Conservation (phyloP, 1,140 invertebrate genomes). For the Bombyx mandarina region DNA sequence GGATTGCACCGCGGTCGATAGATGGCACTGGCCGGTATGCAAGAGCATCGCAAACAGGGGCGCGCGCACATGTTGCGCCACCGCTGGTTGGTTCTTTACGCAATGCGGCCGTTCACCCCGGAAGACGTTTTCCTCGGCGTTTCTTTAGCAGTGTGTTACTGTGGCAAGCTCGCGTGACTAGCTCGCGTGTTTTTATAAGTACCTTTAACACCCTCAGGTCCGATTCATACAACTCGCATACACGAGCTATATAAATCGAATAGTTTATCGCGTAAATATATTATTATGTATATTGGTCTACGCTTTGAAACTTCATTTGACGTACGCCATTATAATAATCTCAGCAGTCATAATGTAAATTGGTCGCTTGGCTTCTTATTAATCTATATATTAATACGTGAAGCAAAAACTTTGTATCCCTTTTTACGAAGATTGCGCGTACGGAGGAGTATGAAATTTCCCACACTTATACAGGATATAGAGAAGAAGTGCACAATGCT, state of each 20-base stretch:
- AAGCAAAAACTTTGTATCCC: too few species aligned
- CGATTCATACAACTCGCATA: conserved; percentile 29
- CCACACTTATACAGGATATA: too few species aligned
- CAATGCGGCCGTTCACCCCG: conserved; percentile 66
- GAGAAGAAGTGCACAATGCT: too few species aligned
- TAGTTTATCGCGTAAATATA: too few species aligned
- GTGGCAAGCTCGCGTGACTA: conserved; percentile 55
- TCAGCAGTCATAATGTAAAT: too few species aligned
- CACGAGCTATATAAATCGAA: conserved; percentile 9
- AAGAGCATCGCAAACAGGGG: conserved; percentile 16
- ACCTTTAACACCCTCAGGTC: conserved; percentile 33
- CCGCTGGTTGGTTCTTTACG: conserved; percentile 46
- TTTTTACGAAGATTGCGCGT: too few species aligned
- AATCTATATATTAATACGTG: too few species aligned
- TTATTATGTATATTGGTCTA: too few species aligned
- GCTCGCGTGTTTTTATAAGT: conserved; percentile 40
- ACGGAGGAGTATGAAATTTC: too few species aligned
- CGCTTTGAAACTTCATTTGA: too few species aligned
- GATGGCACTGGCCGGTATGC: conserved; percentile 22
- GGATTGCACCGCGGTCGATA: conserved; percentile 13
- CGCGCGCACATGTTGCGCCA: conserved; percentile 51
- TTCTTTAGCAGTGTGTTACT: conserved; percentile 66
- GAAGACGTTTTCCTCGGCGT: conserved; percentile 66
- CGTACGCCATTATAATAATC: too few species aligned
- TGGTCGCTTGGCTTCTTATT: too few species aligned